Percentiles rank a stretch among this genome's conserved stretches.
These are phyloP conservation scores for Chrysaora quinquecirrha DNA, from an alignment of 30 jellyfish, hydroid and myxozoan genomes.

Conservation along the genomic window DNA sequence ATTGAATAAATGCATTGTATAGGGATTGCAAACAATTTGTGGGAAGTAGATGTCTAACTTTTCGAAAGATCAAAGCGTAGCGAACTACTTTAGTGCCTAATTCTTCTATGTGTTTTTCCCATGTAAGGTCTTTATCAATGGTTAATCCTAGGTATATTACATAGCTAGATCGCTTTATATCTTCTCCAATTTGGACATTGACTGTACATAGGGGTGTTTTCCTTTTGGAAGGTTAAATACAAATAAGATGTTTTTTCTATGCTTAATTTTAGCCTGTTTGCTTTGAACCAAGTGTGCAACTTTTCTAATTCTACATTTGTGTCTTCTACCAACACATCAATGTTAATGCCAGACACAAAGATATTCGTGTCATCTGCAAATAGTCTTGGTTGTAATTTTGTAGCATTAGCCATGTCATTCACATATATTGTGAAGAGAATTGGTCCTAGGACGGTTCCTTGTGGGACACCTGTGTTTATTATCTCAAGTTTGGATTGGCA, in stretches of 20 bases:
- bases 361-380: not conserved
- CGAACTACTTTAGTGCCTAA: not conserved
- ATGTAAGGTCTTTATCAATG: not conserved
- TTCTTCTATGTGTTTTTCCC: not conserved
- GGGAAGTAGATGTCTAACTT: not conserved
- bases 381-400: not conserved
- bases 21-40: not conserved
- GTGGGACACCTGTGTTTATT: not conserved
- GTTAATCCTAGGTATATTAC: not conserved
- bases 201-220: not conserved
- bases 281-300: not conserved
- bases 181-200: not conserved
- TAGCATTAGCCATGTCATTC: not conserved
- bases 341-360: not conserved
- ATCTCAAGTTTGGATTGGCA: not conserved
- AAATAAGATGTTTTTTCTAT: not conserved
- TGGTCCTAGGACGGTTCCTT: not conserved
- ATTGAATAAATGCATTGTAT: not conserved
- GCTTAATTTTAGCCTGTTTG: not conserved
- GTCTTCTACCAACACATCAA: not conserved
- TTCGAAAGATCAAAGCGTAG: not conserved
- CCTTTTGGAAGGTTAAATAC: not conserved
- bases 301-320: not conserved
- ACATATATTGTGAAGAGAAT: not conserved
- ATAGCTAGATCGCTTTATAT: not conserved